Evolutionary conservation across 2,888 invertebrate genomes (phyloP).

Genomic region (Strigamia maritima): DNA sequence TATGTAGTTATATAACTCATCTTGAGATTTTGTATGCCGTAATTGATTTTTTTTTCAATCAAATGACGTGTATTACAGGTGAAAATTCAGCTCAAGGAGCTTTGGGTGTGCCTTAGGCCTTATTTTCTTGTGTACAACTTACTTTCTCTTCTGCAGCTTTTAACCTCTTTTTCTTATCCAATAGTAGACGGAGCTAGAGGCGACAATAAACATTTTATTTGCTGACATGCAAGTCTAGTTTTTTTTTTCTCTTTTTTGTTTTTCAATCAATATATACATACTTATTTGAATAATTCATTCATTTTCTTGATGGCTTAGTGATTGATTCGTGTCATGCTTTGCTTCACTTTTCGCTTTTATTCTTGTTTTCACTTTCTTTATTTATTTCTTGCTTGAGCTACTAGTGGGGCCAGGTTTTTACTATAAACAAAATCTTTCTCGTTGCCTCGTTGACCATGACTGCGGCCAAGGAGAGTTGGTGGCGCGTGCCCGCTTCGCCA

Average conservation of each 20-base stretch:
- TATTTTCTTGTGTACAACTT: neutral
- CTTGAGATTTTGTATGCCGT: neutral
- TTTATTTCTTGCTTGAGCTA: neutral
- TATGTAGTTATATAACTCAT: neutral
- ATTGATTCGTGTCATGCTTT: conserved; percentile 2
- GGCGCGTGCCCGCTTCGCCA: conserved; percentile 16
- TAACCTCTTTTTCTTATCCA: conserved; percentile 22
- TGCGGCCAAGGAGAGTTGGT: conserved; percentile 23
- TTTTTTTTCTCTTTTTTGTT: neutral
- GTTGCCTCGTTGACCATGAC: conserved; percentile 19
- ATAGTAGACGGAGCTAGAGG: neutral
- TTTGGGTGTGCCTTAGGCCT: conserved; percentile 15
- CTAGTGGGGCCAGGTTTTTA: neutral
- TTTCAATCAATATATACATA: neutral
- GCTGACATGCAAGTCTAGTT: neutral
- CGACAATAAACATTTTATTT: conserved; percentile 15
- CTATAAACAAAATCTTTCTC: neutral
- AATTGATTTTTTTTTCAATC: neutral
- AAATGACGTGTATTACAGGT: neutral
- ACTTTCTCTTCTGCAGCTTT: neutral
- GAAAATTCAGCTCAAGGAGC: conserved; percentile 15
- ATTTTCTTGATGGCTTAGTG: conserved; percentile 5
- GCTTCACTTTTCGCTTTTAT: neutral
- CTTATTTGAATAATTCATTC: conserved; percentile 6
- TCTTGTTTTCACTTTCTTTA: neutral